phyloP scores from a whole-genome alignment of 2,888 invertebrate genomes.

The Calameuta idolon region DNA sequence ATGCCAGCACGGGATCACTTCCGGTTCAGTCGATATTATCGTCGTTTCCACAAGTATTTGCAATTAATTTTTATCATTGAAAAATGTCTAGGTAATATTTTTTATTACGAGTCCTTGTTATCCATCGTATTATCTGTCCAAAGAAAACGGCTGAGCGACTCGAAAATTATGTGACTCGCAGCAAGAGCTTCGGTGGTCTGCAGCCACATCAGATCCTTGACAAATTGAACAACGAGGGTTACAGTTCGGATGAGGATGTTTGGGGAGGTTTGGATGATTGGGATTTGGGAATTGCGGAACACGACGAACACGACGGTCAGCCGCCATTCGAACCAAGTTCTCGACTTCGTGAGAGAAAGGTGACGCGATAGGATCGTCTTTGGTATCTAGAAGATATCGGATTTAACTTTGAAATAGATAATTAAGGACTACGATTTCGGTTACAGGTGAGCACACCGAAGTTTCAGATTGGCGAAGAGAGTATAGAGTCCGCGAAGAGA shows the following conservation, averaged over 20 bases:
- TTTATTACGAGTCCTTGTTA: not conserved
- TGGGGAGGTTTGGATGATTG: constrained; percentile 69
- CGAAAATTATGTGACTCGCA: constrained; percentile 67
- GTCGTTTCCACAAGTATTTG: constrained; percentile 41
- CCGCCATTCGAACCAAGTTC: constrained; percentile 16
- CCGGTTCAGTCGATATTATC: constrained; percentile 18
- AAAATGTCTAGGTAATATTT: not conserved
- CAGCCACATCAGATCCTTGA: constrained; percentile 66
- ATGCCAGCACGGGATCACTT: constrained; percentile 35
- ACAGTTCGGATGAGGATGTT: constrained; percentile 67
- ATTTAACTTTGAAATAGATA: not conserved
- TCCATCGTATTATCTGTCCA: not conserved
- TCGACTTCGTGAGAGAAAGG: constrained; percentile 20
- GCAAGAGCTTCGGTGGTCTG: constrained; percentile 68
- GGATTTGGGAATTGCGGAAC: constrained; percentile 68
- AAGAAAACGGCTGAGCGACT: constrained; percentile 61
- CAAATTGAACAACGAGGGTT: constrained; percentile 55
- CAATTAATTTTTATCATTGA: not conserved
- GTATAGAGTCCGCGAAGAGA: not conserved
- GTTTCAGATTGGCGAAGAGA: constrained; percentile 13
- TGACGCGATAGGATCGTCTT: not conserved
- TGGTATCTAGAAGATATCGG: not conserved
- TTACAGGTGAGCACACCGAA: constrained; percentile 6
- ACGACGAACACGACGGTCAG: constrained; percentile 43
- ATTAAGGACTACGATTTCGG: not conserved